A percentile compares a stretch with the other conserved stretches of the same genome.
Evolutionary conservation across 1,140 invertebrate species (phyloP).

Genomic region (Drepana arcuata): DNA sequence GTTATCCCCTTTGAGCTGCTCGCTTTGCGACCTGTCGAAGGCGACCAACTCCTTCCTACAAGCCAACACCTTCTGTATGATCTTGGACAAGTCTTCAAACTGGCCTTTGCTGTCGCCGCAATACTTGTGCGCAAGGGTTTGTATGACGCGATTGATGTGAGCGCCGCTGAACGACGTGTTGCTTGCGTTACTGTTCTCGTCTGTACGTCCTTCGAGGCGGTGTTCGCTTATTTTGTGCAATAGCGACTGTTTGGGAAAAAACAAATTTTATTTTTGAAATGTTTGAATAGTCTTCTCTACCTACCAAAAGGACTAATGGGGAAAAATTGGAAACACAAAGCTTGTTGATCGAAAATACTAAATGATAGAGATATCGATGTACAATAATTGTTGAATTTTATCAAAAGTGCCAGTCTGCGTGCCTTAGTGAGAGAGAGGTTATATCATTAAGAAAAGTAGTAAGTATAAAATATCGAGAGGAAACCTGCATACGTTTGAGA

Average conservation of each 20-base stretch:
- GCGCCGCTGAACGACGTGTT: slow-evolving; percentile 65
- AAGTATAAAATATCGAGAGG: no score
- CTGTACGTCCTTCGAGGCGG: slow-evolving; percentile 74
- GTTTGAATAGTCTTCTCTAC: no score
- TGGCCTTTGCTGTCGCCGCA: slow-evolving; percentile 94
- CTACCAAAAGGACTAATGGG: no score
- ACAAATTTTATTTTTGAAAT: no score
- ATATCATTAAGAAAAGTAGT: no score
- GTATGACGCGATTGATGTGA: slow-evolving; percentile 88
- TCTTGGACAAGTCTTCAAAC: slow-evolving; percentile 97
- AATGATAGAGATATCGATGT: no score
- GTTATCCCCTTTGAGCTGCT: slow-evolving; percentile 65
- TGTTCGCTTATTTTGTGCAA: slow-evolving; percentile 86
- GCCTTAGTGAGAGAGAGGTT: no score
- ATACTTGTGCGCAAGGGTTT: slow-evolving; percentile 92
- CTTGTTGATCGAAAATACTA: no score
- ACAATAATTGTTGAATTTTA: no score
- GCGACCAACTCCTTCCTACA: slow-evolving; percentile 92
- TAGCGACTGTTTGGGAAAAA: slow-evolving; percentile 69
- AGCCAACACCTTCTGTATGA: slow-evolving; percentile 92
- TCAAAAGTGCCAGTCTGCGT: no score
- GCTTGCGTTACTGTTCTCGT: slow-evolving; percentile 73
- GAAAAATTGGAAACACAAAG: no score
- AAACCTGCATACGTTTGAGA: no score
- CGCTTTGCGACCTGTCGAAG: slow-evolving; percentile 88